These are phyloP conservation scores for Acrocyrtus sp. DNA, from an alignment of 2,888 invertebrate species.

Conservation along the genomic window DNA sequence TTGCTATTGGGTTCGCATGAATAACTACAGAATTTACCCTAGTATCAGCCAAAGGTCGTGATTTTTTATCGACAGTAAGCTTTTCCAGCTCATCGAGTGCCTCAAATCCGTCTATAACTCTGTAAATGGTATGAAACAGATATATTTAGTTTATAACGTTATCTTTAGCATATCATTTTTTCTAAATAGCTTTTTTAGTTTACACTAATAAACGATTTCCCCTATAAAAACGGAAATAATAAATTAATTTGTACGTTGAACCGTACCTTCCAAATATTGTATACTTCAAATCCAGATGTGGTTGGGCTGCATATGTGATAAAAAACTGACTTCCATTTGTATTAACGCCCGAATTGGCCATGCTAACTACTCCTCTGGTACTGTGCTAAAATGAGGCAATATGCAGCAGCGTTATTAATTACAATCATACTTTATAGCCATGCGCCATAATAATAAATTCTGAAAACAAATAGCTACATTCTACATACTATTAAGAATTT, in stretches of 20 bases:
- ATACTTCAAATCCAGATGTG: constrained; percentile 96
- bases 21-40: constrained; percentile 91
- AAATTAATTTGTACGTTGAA: too few relatives aligned
- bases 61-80: constrained; percentile 92
- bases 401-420: too few relatives aligned
- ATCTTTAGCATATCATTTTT: too few relatives aligned
- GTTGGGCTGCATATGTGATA: constrained; percentile 92
- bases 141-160: too few relatives aligned
- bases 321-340: constrained; percentile 99
- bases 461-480: too few relatives aligned
- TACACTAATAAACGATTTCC: too few relatives aligned
- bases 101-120: constrained; percentile 97
- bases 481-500: too few relatives aligned
- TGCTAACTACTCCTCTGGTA: constrained; percentile 88
- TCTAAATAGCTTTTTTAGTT: too few relatives aligned
- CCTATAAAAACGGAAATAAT: too few relatives aligned
- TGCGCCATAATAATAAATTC: too few relatives aligned
- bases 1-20: constrained; percentile 97
- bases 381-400: constrained; percentile 75
- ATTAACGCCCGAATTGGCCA: constrained; percentile 99
- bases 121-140: constrained; percentile 66
- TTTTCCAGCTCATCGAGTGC: constrained; percentile 96
- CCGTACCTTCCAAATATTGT: constrained; percentile 94
- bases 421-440: too few relatives aligned
- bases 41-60: constrained; percentile 85